These are phyloP conservation scores for Dinocampus coccinellae DNA, from an alignment of 2,888 invertebrate species.

Conservation along the genomic window DNA sequence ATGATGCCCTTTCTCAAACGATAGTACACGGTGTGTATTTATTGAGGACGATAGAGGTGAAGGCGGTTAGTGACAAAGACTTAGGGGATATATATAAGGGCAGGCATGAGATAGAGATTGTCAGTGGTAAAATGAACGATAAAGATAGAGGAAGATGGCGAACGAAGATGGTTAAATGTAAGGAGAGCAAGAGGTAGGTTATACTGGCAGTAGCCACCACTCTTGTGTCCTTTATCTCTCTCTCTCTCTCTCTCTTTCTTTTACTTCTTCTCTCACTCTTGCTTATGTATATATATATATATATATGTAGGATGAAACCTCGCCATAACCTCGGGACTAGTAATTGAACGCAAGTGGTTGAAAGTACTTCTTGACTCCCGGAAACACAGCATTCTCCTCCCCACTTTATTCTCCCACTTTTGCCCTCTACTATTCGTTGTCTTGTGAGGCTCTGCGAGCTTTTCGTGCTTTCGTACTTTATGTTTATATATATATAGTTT, in stretches of 20 bases:
- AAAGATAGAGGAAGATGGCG: not conserved
- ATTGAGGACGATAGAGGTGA: conserved; percentile 30
- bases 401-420: conserved; percentile 31
- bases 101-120: conserved; percentile 28
- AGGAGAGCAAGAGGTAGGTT: conserved; percentile 31
- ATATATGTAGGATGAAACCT: conserved; percentile 46
- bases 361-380: conserved; percentile 55
- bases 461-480: not conserved
- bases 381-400: conserved; percentile 39
- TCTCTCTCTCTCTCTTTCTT: too few species aligned
- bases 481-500: not conserved
- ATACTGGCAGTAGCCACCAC: not conserved
- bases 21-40: conserved; percentile 38
- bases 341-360: conserved; percentile 65
- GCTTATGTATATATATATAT: not conserved
- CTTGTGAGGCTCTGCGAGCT: conserved; percentile 9
- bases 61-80: conserved; percentile 32
- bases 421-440: conserved; percentile 32
- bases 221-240: conserved; percentile 27
- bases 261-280: too few species aligned
- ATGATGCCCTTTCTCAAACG: conserved; percentile 13
- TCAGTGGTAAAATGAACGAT: conserved; percentile 14
- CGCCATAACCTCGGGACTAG: conserved; percentile 60
- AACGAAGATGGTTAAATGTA: conserved; percentile 28
- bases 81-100: conserved; percentile 29